Evolutionary conservation across 2,113 vertebrate genomes (phyloP), one percentile per base, ranked within the genome.

Genomic region (Menidia beryllina): DNA sequence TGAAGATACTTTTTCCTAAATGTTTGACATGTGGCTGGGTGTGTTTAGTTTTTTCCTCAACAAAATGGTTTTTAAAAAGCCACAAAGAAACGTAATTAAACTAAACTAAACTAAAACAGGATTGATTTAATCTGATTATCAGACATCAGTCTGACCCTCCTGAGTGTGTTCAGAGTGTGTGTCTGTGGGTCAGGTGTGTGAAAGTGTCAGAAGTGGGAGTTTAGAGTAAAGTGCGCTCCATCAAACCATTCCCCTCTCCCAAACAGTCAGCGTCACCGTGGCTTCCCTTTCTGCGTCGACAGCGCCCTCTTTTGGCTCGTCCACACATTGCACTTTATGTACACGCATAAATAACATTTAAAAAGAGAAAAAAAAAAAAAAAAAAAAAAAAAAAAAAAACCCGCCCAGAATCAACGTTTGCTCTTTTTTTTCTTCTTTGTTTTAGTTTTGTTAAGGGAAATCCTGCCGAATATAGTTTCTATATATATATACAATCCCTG

Each of bases 171-270:
- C 9, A 65, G 34, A 57, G 25, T 47, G 64, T 30, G 57, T 66
- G 69, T 51, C 49, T 24, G 39, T 61, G 52, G 36, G 34, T 51
- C 10, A 57, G 39, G 25, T 54, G 71, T 36, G 62, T 73, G 68
- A 50, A 49, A 69, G 50, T 70, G 53, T 69, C 20, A 3, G 54
- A 34, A 39, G 75, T n/a, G 66, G 57, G 69, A 58, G 72, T 77
- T 58, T 17, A 64, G 88, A n/a, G 84, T 94, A 93, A 93, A 93
- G 92, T 93, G 91, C 89, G 66, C 88, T 90, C 90, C 83, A 81
- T 88, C 78, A 79, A 80, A 85, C 54, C 57, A 60, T 74, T 57
- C 67, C 49, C 84, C 76, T 78, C 84, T 78, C 73, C 19, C 85
- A 53, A 91, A 93, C 89, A 92, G 90, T 91, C 91, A 36, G 48